Evolutionary conservation across 1,140 invertebrate genomes (phyloP).

Genomic region (Homarus americanus): DNA sequence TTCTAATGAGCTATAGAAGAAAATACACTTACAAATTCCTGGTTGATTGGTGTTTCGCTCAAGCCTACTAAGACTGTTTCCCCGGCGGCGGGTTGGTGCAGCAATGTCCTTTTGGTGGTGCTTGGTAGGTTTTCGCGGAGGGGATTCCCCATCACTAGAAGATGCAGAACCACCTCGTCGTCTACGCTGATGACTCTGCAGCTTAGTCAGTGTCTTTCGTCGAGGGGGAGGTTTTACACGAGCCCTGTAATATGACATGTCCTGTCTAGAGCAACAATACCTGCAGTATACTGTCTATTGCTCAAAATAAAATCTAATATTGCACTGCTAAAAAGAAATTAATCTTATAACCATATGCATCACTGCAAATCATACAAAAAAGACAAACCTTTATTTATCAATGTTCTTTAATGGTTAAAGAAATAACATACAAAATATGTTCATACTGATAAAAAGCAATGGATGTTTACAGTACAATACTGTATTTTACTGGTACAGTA

Average conservation of each 20-base stretch:
- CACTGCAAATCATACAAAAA: not conserved
- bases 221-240: not conserved
- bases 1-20: too few relatives aligned
- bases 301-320: not conserved
- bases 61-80: constrained; percentile 38
- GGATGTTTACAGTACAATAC: too few relatives aligned
- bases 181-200: not conserved
- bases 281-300: not conserved
- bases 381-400: too few relatives aligned
- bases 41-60: not conserved
- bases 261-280: not conserved
- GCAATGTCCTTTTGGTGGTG: not conserved
- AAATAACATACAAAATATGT: too few relatives aligned
- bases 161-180: constrained; percentile 19
- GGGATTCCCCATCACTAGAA: constrained; percentile 41
- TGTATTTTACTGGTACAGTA: too few relatives aligned
- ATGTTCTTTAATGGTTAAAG: too few relatives aligned
- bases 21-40: not conserved
- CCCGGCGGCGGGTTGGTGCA: constrained; percentile 14
- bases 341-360: not conserved
- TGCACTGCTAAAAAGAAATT: not conserved
- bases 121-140: not conserved
- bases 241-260: not conserved
- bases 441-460: too few relatives aligned
- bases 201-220: not conserved